Evolutionary conservation across 2,888 invertebrate species (phyloP), one percentile per base, ranked within the genome.

Genomic region (Gastrophysa polygoni): DNA sequence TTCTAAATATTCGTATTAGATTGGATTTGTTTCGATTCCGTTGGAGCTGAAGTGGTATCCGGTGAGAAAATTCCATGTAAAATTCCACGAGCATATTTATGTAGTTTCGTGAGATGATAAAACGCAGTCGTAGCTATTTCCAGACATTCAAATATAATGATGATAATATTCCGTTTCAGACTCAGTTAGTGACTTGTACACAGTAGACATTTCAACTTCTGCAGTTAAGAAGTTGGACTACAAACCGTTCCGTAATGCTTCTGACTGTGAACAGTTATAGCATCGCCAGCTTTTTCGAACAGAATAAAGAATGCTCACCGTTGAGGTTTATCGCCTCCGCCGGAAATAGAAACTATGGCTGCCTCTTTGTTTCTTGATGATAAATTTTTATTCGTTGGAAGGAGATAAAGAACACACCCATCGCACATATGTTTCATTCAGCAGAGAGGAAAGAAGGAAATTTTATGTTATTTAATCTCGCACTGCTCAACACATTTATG

Each of bases 381-480:
- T 69, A 69, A 66, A 70, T 71, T 71, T 68, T 66, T 67, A 67
- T 71, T 68, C 67, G 55, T 63, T 28, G 48, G 21, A 52, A 68
- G 63, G 61, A 67, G 64, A 68, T 66, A 63, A 66, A 68, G 57
- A 63, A 64, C 64, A 66, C 67, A 66, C 67, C 67, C 66, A 67
- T 66, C 60, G 38, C 66, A 66, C 68, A 68, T 71, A 69, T 68
- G 69, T 69, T 71, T 67, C 63, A 68, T 69, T 68, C 66, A 68
- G 57, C 46, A 32, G 64, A 56, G 47, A 34, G 44, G 28, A 44
- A 46, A 43, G 47, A 59, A 47, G 46, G 51, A 68, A 67, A 56
- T 72, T 71, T 68, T 69, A 67, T 68, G 68, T 68, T 67, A 64
- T 69, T 72, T 72, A 70, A 72, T 72, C 69, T 68, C 60, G n/a